Conservation (phyloP, 2,113 vertebrate genomes). For the Castor canadensis region DNA sequence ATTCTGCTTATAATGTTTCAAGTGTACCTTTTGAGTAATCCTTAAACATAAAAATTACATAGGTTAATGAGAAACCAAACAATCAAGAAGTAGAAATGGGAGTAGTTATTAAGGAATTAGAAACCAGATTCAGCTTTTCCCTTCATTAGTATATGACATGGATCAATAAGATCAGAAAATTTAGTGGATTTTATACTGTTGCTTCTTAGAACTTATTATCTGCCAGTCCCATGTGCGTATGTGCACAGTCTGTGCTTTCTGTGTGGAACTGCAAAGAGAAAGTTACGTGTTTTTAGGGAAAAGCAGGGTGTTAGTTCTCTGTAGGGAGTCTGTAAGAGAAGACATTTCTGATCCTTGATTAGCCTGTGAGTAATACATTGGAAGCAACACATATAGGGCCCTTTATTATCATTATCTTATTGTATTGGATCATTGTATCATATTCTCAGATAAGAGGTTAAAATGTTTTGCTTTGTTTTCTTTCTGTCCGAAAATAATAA, state of each 20-base stretch:
- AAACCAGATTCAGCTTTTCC: not conserved
- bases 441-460: not conserved
- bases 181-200: not conserved
- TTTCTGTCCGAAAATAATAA: not conserved
- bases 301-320: not conserved
- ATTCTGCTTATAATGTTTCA: not conserved
- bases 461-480: not conserved
- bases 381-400: not conserved
- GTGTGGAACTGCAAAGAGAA: not conserved
- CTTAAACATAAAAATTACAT: not conserved
- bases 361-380: not conserved
- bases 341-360: not conserved
- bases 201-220: not conserved
- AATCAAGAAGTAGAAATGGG: not conserved
- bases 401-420: not conserved
- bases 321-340: constrained; percentile 4
- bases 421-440: too few relatives aligned
- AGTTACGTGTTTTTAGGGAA: not conserved
- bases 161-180: not conserved
- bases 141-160: not conserved
- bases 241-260: not conserved
- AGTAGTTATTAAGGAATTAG: not conserved
- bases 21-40: not conserved
- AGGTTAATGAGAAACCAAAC: constrained; percentile 2
- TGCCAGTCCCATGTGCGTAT: not conserved